phyloP scores from a whole-genome alignment of 2,888 invertebrate species.

The Limnephilus lunatus region DNA sequence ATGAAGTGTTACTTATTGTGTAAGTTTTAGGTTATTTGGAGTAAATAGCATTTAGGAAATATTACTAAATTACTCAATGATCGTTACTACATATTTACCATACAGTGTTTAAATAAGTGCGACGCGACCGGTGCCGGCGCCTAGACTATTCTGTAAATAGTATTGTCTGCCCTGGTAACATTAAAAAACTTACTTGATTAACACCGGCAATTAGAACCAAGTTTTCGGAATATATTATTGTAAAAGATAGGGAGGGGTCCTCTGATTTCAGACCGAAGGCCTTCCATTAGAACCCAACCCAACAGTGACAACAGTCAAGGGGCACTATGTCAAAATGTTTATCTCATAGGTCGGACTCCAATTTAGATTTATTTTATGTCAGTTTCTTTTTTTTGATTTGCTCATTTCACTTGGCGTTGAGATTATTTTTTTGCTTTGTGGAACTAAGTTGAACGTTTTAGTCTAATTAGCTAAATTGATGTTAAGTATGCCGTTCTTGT shows the following conservation, averaged over 20 bases:
- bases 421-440: background rate
- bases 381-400: background rate
- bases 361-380: background rate
- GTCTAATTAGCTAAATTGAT: slow-evolving; percentile 30
- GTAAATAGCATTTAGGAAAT: background rate
- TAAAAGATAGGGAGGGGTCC: slow-evolving; percentile 15
- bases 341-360: background rate
- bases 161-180: slow-evolving; percentile 15
- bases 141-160: slow-evolving; percentile 31
- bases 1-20: too few species aligned
- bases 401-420: background rate
- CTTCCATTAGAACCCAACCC: background rate
- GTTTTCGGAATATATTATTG: slow-evolving; percentile 22
- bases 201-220: slow-evolving; percentile 33
- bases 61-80: background rate
- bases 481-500: slow-evolving; percentile 18
- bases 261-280: slow-evolving; percentile 22
- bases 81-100: background rate
- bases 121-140: background rate
- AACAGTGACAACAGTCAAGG: background rate
- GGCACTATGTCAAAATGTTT: background rate
- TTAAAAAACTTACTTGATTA: slow-evolving; percentile 42
- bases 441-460: slow-evolving; percentile 23
- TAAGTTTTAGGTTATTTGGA: background rate
- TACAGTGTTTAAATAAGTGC: background rate